A percentile compares a stretch with the other conserved stretches of the same genome.
Evolutionary conservation across 2,113 vertebrate genomes (phyloP).

Genomic region (Hypocryptadius cinnamomeus): DNA sequence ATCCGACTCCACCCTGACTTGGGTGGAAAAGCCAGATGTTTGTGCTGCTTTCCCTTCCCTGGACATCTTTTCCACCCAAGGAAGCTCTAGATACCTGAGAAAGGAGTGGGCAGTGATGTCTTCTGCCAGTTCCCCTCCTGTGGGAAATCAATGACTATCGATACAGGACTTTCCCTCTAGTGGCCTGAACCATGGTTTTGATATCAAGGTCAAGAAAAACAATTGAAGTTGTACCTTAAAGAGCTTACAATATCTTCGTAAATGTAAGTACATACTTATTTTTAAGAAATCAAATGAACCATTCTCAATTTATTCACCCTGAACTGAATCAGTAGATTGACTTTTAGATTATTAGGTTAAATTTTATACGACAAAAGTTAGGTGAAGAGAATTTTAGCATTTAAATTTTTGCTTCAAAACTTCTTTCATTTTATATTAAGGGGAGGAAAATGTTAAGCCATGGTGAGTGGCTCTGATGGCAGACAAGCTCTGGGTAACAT

Average conservation of each 20-base stretch:
- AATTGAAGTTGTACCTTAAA: not conserved
- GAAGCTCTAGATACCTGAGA: not conserved
- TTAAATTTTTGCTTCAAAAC: not conserved
- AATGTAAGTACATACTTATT: not conserved
- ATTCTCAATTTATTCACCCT: not conserved
- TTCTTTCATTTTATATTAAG: not conserved
- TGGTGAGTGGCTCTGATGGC: not conserved
- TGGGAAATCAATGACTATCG: not conserved
- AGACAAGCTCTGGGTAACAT: not conserved
- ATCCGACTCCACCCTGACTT: not conserved
- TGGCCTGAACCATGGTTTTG: not conserved
- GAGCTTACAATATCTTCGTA: not conserved
- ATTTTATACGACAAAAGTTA: not conserved
- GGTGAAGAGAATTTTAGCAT: not conserved
- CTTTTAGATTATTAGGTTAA: not conserved
- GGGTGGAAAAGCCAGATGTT: not conserved
- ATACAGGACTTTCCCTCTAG: not conserved
- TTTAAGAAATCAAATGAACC: not conserved
- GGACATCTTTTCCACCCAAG: not conserved
- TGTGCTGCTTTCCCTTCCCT: not conserved
- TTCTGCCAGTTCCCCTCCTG: not conserved
- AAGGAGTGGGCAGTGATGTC: not conserved
- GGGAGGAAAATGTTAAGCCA: accelerated
- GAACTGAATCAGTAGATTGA: not conserved
- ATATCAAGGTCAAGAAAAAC: not conserved